Evolutionary conservation across 2,888 invertebrate genomes (phyloP).

Genomic region (Chrysolina americana): DNA sequence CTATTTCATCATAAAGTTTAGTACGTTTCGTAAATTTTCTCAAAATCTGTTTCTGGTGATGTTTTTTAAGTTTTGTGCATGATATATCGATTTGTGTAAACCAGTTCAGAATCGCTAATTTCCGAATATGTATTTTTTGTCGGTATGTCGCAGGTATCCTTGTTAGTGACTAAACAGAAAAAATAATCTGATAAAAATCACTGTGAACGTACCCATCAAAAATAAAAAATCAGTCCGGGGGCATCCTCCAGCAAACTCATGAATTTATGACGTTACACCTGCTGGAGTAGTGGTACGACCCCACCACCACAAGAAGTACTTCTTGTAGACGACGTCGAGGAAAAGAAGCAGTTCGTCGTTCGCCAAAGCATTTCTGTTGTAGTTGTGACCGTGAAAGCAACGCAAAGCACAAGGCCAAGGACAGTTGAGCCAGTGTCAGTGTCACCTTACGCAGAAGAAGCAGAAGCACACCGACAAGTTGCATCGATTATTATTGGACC

Average conservation of each 20-base stretch:
- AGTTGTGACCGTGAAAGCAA: slow-evolving; percentile 69
- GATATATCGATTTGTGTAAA: too few species aligned
- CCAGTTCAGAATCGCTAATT: too few species aligned
- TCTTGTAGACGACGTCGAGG: slow-evolving; percentile 63
- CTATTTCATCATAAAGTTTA: too few species aligned
- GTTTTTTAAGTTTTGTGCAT: too few species aligned
- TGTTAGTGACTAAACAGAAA: too few species aligned
- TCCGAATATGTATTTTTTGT: too few species aligned
- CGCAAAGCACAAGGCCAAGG: slow-evolving; percentile 62
- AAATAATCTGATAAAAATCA: not conserved
- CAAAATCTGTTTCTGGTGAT: too few species aligned
- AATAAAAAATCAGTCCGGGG: slow-evolving; percentile 40
- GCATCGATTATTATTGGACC: slow-evolving; percentile 24
- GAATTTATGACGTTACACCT: slow-evolving; percentile 63
- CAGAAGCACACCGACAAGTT: slow-evolving; percentile 18
- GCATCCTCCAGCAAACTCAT: slow-evolving; percentile 58
- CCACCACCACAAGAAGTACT: slow-evolving; percentile 64
- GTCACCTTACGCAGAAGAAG: slow-evolving; percentile 54
- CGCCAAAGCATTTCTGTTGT: slow-evolving; percentile 69
- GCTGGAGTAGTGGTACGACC: slow-evolving; percentile 63
- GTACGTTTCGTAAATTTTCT: too few species aligned
- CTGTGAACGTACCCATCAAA: not conserved
- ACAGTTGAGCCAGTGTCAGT: slow-evolving; percentile 64
- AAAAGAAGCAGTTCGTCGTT: slow-evolving; percentile 69
- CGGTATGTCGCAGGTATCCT: too few species aligned